These are phyloP conservation scores for Bubo bubo DNA, from an alignment of 2,113 vertebrate species.

Conservation along the genomic window DNA sequence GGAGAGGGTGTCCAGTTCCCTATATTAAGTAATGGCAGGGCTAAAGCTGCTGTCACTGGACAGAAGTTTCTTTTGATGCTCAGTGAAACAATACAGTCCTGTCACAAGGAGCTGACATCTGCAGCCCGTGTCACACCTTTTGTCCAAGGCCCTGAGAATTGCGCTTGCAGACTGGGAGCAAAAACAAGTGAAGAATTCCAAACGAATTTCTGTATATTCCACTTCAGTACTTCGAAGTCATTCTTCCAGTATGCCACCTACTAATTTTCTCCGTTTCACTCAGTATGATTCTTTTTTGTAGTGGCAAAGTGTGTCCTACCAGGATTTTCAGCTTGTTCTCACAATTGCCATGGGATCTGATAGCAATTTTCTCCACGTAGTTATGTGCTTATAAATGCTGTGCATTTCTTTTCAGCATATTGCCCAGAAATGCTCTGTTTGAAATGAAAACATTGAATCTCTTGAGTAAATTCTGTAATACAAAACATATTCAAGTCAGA, in stretches of 20 bases:
- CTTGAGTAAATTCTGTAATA: not conserved
- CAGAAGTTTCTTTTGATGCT: not conserved
- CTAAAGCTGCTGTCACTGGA: not conserved
- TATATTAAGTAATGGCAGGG: not conserved
- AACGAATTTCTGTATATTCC: not conserved
- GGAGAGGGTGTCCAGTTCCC: not conserved
- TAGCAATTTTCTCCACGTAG: not conserved
- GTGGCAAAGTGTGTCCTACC: not conserved
- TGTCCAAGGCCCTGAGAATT: not conserved
- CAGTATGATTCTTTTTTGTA: not conserved
- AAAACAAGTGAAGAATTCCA: not conserved
- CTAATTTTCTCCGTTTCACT: not conserved
- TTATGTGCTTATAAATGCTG: not conserved
- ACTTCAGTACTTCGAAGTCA: not conserved
- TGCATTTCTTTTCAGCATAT: not conserved
- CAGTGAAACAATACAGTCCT: not conserved
- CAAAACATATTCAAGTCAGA: not conserved
- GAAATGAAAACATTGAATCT: not conserved
- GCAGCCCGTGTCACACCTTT: not conserved
- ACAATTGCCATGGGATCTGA: not conserved
- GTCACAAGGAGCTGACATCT: not conserved
- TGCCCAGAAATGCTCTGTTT: not conserved
- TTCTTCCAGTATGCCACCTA: not conserved
- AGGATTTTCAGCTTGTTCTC: not conserved
- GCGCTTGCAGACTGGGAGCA: not conserved